Evolutionary conservation across 2,888 invertebrate species (phyloP).

Genomic region (Plutella xylostella): DNA sequence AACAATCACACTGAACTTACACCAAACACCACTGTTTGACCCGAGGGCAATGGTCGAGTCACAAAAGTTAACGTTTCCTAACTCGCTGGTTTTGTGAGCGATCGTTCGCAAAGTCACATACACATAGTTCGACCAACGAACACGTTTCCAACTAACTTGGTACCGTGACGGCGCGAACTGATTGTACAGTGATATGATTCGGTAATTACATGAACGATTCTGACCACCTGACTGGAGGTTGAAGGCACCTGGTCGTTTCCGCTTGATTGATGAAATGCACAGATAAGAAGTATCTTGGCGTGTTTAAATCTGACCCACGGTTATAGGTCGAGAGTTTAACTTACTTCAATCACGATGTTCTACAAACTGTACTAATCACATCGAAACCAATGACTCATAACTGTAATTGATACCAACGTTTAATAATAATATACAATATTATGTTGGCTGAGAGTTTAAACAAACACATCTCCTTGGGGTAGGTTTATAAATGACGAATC

Average conservation of each 20-base stretch:
- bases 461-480: too few species aligned
- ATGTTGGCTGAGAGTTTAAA: too few species aligned
- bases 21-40: slow-evolving; percentile 4
- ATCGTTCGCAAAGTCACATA: slow-evolving; percentile 4
- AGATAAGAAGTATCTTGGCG: not conserved
- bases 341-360: too few species aligned
- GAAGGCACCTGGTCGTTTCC: not conserved
- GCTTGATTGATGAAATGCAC: not conserved
- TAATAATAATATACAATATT: too few species aligned
- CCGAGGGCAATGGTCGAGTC: slow-evolving; percentile 7
- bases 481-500: too few species aligned
- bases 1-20: too few species aligned
- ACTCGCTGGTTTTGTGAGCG: slow-evolving; percentile 5
- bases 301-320: too few species aligned
- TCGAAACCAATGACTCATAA: too few species aligned
- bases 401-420: too few species aligned
- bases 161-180: not conserved
- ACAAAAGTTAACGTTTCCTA: slow-evolving; percentile 4
- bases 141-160: not conserved
- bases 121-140: not conserved
- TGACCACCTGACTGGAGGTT: slow-evolving; percentile 1
- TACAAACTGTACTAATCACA: too few species aligned
- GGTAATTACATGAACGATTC: not conserved
- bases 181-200: not conserved
- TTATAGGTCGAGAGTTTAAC: too few species aligned